Conservation (phyloP, 1,140 invertebrate species). For the Harpegnathos saltator region DNA sequence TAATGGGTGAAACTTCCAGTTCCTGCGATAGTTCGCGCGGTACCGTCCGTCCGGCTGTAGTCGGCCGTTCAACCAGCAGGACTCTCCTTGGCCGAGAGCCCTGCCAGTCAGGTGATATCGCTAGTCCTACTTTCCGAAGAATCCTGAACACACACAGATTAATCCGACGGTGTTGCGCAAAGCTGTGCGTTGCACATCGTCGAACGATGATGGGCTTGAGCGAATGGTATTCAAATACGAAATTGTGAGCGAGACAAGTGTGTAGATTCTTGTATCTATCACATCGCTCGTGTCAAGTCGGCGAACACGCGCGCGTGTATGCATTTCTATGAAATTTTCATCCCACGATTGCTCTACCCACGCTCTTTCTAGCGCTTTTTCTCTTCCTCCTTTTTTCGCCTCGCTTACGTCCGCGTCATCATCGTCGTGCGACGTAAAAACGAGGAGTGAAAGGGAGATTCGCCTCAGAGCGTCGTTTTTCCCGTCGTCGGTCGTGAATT, state of each 20-base stretch:
- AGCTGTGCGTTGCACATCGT: background rate
- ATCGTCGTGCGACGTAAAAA: background rate
- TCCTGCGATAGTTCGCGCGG: constrained; percentile 15
- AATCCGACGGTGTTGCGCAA: background rate
- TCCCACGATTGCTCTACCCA: too few species aligned
- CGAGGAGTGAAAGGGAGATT: constrained; percentile 3
- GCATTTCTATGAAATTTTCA: too few species aligned
- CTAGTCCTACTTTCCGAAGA: background rate
- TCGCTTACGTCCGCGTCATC: background rate
- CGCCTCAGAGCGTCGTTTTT: background rate
- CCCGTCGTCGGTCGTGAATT: background rate
- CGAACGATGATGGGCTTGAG: too few species aligned
- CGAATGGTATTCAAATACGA: background rate
- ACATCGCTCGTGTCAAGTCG: too few species aligned
- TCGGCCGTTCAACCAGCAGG: background rate
- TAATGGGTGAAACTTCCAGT: constrained; percentile 54
- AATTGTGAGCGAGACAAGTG: background rate
- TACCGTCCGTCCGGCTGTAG: background rate
- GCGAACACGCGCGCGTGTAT: too few species aligned
- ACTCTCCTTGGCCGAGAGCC: constrained; percentile 21
- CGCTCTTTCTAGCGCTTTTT: background rate
- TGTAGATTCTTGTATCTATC: too few species aligned
- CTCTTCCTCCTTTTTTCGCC: background rate
- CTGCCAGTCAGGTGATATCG: constrained; percentile 6
- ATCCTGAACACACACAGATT: constrained; percentile 1